A percentile compares a stretch with the other conserved stretches of the same genome.
Conservation (phyloP, 2,888 invertebrate species). For the Spilarctia lutea region DNA sequence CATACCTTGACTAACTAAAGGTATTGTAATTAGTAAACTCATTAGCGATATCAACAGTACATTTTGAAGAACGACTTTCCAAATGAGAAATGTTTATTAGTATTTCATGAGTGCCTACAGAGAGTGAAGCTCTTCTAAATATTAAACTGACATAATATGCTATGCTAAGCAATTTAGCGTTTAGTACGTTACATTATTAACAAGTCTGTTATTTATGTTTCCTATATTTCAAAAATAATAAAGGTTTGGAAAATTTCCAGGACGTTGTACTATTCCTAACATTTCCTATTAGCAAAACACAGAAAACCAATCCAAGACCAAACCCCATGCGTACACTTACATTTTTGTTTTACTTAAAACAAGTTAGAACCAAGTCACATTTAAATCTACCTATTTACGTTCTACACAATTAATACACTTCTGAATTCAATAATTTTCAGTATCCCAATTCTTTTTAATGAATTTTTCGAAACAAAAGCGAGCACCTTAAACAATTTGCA, state of each 20-base stretch:
- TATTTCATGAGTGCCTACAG: neutral
- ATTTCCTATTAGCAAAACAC: neutral
- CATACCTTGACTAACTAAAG: neutral
- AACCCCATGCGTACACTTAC: neutral
- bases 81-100: neutral
- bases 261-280: neutral
- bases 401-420: neutral
- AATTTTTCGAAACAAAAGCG: neutral
- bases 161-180: too few relatives aligned
- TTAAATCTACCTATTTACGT: neutral
- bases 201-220: too few relatives aligned
- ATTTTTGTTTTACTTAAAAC: neutral
- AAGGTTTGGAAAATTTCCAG: neutral
- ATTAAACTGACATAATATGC: too few relatives aligned
- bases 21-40: neutral
- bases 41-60: neutral
- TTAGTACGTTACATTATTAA: too few relatives aligned
- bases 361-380: neutral
- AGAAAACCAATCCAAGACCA: neutral
- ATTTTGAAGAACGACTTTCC: neutral
- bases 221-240: neutral
- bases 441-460: neutral
- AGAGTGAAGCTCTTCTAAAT: too few relatives aligned
- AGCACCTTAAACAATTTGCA: neutral
- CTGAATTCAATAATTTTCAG: neutral